Evolutionary conservation across 2,113 vertebrate genomes (phyloP).

Genomic region (Corvus cornix): DNA sequence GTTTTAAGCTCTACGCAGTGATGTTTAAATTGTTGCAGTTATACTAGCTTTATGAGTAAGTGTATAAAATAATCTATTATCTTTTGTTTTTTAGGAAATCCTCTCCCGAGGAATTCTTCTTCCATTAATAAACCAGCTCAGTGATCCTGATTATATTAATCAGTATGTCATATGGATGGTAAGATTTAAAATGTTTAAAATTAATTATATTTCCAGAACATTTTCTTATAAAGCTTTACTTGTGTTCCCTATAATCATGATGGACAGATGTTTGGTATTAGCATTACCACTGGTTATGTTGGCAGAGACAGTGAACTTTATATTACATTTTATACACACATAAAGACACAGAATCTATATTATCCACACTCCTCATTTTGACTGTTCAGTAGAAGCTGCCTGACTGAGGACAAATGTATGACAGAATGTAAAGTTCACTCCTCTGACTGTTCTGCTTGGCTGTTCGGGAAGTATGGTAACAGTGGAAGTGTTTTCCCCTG

Average conservation of each 20-base stretch:
- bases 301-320: not conserved
- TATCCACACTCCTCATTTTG: not conserved
- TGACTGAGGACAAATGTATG: not conserved
- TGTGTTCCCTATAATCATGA: not conserved
- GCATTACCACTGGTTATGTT: not conserved
- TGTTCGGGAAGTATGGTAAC: not conserved
- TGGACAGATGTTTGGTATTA: not conserved
- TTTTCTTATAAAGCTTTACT: not conserved
- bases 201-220: not conserved
- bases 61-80: not conserved
- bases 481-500: not conserved
- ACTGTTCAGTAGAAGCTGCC: not conserved
- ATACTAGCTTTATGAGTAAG: not conserved
- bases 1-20: not conserved
- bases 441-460: not conserved
- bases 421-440: not conserved
- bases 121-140: conserved; percentile 97
- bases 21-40: not conserved
- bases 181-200: conserved; percentile 54
- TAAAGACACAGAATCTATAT: not conserved
- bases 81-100: conserved; percentile 85
- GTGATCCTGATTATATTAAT: conserved; percentile 99
- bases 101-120: conserved; percentile 95
- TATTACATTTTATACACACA: not conserved
- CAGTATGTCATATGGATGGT: conserved; percentile 99